Evolutionary conservation across 1,140 invertebrate species (phyloP).

Genomic region (Drosophila pandora): DNA sequence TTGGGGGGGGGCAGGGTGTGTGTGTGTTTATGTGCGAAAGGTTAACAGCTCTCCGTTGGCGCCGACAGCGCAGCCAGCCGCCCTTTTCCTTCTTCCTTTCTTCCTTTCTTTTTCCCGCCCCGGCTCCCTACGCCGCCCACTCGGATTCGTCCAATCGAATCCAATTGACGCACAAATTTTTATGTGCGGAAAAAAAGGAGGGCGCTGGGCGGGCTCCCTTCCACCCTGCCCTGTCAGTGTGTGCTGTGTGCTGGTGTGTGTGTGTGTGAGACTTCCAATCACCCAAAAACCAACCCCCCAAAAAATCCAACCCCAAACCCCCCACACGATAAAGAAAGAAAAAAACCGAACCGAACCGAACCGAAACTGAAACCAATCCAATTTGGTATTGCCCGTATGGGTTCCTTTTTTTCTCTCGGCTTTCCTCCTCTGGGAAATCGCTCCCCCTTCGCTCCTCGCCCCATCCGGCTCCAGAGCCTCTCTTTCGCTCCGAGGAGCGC

Average conservation of each 20-base stretch:
- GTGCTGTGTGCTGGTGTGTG: background rate
- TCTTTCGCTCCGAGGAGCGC: conserved; percentile 31
- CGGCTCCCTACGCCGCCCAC: too few species aligned
- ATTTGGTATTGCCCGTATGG: conserved; percentile 69
- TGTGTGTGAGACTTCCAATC: conserved; percentile 43
- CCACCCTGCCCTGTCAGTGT: conserved; percentile 4
- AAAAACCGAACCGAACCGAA: conserved; percentile 57
- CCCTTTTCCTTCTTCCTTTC: conserved; percentile 41
- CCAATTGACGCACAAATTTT: conserved; percentile 83
- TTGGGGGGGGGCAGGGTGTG: conserved; percentile 13
- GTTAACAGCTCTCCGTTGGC: conserved; percentile 70
- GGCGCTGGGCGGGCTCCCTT: background rate
- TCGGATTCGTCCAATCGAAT: conserved; percentile 78
- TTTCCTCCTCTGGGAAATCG: conserved; percentile 21
- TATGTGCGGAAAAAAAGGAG: conserved; percentile 50
- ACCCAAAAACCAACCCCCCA: conserved; percentile 38
- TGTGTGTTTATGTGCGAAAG: conserved; percentile 67
- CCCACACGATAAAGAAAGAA: conserved; percentile 8
- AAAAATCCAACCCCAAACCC: conserved; percentile 37
- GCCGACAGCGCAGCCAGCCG: conserved; percentile 45
- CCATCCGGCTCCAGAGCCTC: background rate
- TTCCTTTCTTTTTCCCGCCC: conserved; percentile 41
- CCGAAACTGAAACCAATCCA: conserved; percentile 72
- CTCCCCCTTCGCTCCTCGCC: conserved; percentile 1
- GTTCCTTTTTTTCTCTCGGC: conserved; percentile 39